Conservation (phyloP, 92 coral and sea anemone species). For the Anthopleura xanthogrammica region DNA sequence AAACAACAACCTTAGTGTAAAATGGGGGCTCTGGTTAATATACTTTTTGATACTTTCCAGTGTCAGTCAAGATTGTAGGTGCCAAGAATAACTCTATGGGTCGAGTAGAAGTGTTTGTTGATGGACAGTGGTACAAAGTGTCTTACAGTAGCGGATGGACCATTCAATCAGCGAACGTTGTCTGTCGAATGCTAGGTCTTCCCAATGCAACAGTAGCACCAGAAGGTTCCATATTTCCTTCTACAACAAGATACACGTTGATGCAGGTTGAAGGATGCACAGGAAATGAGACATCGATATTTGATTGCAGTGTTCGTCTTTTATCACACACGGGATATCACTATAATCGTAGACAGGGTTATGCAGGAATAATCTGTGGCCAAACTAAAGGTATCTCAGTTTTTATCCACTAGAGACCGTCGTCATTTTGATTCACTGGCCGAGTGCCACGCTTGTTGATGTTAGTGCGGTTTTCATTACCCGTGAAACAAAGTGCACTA, state of each 20-base stretch:
- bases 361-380: neutral
- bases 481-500: no score
- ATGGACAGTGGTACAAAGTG: neutral
- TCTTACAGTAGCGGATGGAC: neutral
- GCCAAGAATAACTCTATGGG: neutral
- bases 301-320: neutral
- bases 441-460: no score
- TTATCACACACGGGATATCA: neutral
- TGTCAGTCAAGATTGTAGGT: neutral
- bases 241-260: neutral
- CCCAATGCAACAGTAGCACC: no score
- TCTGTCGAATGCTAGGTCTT: slow-evolving; percentile 4
- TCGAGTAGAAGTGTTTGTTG: neutral
- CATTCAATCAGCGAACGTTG: neutral
- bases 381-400: no score
- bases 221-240: neutral
- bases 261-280: neutral
- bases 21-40: no score
- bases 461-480: no score
- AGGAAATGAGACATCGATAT: neutral
- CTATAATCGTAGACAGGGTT: neutral
- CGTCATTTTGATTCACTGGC: no score
- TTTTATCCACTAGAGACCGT: no score
- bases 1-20: no score
- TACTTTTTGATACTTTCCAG: neutral